Evolutionary conservation across 2,888 invertebrate genomes (phyloP).

Genomic region (Clusia tigrina): DNA sequence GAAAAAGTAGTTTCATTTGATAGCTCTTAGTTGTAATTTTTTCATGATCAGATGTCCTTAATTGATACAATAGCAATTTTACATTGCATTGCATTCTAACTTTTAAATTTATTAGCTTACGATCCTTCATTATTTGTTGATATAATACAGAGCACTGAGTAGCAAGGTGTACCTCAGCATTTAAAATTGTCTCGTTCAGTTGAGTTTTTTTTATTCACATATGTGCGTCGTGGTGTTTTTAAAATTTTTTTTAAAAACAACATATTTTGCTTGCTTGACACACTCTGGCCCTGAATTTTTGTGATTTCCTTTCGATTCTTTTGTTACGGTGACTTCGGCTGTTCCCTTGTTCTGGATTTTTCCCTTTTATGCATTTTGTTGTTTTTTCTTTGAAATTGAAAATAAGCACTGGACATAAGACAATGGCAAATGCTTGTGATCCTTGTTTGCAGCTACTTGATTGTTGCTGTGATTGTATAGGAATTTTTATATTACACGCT

Average conservation of each 20-base stretch:
- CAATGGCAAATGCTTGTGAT: constrained; percentile 41
- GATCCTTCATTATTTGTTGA: background rate
- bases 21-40: too few species aligned
- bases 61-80: too few species aligned
- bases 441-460: constrained; percentile 30
- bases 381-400: constrained; percentile 31
- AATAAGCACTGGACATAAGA: constrained; percentile 33
- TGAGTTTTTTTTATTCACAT: constrained; percentile 30
- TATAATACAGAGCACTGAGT: constrained; percentile 37
- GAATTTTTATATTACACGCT: constrained; percentile 34
- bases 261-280: constrained; percentile 33
- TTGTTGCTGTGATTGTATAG: constrained; percentile 32
- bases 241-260: too few species aligned
- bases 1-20: too few species aligned
- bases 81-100: too few species aligned
- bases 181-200: constrained; percentile 38
- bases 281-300: constrained; percentile 49
- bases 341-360: constrained; percentile 44
- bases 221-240: constrained; percentile 36
- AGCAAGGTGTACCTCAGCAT: constrained; percentile 46
- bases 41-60: too few species aligned
- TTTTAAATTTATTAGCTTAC: too few species aligned
- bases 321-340: constrained; percentile 19
- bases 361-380: constrained; percentile 30
- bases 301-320: constrained; percentile 53